Percentiles rank a stretch among this genome's conserved stretches.
Conservation (phyloP, 2,113 vertebrate genomes). For the Gorsachius goisagi region DNA sequence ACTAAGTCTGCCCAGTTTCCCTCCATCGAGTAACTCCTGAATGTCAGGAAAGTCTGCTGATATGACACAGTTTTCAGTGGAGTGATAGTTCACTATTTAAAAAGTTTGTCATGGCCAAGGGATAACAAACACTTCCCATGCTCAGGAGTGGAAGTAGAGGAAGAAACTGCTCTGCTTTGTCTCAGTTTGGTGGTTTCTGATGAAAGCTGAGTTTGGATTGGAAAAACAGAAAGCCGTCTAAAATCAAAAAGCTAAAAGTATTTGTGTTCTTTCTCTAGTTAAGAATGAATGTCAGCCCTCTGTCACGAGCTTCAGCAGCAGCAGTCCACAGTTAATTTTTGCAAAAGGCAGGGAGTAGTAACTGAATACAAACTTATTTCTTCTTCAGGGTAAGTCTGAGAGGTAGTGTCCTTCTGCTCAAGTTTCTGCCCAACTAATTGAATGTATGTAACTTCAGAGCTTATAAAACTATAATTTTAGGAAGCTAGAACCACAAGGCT, state of each 20-base stretch:
- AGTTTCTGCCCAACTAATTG: neutral
- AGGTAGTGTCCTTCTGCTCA: neutral
- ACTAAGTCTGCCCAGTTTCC: neutral
- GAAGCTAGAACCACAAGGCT: neutral
- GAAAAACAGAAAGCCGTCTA: neutral
- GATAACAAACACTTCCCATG: fast-evolving
- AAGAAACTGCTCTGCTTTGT: neutral
- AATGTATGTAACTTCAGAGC: neutral
- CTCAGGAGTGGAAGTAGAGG: neutral
- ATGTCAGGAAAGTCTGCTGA: neutral
- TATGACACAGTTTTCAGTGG: neutral
- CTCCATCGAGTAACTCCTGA: neutral
- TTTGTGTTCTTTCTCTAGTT: neutral
- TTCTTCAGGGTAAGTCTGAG: neutral
- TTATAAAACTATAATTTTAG: neutral
- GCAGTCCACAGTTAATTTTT: neutral
- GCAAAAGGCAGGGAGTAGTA: neutral
- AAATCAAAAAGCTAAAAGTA: neutral
- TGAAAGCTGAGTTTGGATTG: neutral
- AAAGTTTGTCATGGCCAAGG: neutral
- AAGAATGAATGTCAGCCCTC: neutral
- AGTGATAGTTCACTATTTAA: neutral
- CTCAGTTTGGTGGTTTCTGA: neutral
- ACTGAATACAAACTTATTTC: neutral
- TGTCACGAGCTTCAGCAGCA: neutral